Percentiles rank a stretch among this genome's conserved stretches.
These are phyloP conservation scores for Mohoua ochrocephala DNA, from an alignment of 2,113 vertebrate species.

Conservation along the genomic window DNA sequence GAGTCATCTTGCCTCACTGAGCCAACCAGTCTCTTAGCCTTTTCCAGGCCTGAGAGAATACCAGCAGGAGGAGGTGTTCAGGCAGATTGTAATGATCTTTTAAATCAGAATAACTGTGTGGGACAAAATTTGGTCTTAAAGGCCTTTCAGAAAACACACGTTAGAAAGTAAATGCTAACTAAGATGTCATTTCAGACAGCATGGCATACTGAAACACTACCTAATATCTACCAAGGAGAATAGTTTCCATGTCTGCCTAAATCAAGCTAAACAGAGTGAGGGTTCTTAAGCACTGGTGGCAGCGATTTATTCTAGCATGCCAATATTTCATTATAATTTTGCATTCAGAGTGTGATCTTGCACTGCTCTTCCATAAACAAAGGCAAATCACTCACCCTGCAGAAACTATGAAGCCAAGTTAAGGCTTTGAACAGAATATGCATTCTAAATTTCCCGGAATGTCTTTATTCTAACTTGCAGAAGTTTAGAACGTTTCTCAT, in stretches of 20 bases:
- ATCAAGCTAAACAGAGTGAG: background rate
- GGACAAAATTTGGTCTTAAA: slow-evolving; percentile 1
- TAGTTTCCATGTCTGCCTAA: background rate
- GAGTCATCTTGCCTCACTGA: slow-evolving; percentile 19
- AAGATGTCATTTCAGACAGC: background rate
- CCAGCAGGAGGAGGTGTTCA: background rate
- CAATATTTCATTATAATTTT: background rate
- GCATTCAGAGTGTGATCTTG: background rate
- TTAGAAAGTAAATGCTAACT: slow-evolving; percentile 21
- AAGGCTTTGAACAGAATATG: background rate
- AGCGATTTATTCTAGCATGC: background rate
- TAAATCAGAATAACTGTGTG: background rate
- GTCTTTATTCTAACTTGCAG: background rate
- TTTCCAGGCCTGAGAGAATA: slow-evolving; percentile 24
- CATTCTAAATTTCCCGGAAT: background rate
- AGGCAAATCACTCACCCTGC: background rate
- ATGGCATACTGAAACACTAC: background rate
- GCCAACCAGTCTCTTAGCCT: slow-evolving; percentile 34
- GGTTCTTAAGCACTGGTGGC: background rate
- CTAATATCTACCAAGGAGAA: background rate
- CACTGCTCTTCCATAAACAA: background rate
- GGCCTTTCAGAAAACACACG: background rate
- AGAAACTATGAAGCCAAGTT: background rate
- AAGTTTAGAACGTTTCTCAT: background rate
- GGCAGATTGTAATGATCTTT: slow-evolving; percentile 7